A percentile compares a stretch with the other conserved stretches of the same genome.
These are phyloP conservation scores for Gryllus longicercus DNA, from an alignment of 2,888 invertebrate species.

Conservation along the genomic window DNA sequence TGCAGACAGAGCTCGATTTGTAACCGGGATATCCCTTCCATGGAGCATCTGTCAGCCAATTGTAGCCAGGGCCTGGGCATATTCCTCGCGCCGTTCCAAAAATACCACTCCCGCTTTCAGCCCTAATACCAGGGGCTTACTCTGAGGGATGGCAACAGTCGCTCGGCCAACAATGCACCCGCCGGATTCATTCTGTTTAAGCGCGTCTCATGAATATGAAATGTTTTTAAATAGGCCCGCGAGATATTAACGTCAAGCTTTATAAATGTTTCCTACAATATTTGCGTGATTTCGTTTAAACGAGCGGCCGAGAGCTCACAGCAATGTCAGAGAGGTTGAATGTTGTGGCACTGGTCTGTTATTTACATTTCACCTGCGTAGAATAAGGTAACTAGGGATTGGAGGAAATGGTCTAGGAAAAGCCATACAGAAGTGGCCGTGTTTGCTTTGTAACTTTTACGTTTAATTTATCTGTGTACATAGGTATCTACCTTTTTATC, in stretches of 20 bases:
- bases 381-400: too few species aligned
- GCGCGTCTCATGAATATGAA: conserved; percentile 3
- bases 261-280: background rate
- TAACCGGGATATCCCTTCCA: background rate
- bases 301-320: too few species aligned
- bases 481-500: too few species aligned
- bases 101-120: background rate
- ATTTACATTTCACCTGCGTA: too few species aligned
- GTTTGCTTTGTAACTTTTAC: too few species aligned
- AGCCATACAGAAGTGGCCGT: too few species aligned
- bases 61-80: background rate
- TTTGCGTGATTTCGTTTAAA: too few species aligned
- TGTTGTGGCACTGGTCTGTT: too few species aligned
- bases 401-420: too few species aligned
- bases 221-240: conserved; percentile 1
- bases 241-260: background rate
- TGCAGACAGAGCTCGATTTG: background rate
- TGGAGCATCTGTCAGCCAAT: background rate
- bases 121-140: background rate
- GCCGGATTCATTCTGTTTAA: conserved; percentile 3
- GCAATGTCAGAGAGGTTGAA: too few species aligned
- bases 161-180: background rate
- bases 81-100: background rate
- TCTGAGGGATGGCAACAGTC: background rate
- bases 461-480: too few species aligned